Conservation (phyloP, 2,113 vertebrate genomes). For the Alouatta palliata region DNA sequence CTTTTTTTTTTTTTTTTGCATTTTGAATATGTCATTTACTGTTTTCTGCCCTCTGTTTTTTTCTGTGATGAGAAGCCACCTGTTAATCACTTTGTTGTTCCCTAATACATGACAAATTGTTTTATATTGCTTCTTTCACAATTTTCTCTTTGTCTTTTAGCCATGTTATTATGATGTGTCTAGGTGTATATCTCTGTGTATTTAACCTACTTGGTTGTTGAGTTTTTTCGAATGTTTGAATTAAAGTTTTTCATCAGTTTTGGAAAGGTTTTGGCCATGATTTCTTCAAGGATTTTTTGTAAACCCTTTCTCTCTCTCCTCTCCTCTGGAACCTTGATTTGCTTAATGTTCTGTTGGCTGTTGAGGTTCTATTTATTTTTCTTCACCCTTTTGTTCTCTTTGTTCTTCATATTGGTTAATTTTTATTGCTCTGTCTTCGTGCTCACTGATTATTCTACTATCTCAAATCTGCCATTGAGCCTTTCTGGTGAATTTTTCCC, state of each 20-base stretch:
- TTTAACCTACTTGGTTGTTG: neutral
- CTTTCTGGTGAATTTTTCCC: neutral
- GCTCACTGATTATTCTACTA: neutral
- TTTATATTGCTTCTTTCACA: neutral
- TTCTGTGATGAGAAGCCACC: neutral
- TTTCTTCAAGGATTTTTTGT: neutral
- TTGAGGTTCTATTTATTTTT: neutral
- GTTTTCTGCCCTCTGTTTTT: neutral
- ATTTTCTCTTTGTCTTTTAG: neutral
- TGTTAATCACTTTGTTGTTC: neutral
- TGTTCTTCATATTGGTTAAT: neutral
- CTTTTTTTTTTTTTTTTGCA: neutral
- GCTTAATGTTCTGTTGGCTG: neutral
- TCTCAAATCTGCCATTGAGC: neutral
- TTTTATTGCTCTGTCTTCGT: neutral
- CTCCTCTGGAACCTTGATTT: neutral
- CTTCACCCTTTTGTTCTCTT: neutral
- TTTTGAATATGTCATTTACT: neutral
- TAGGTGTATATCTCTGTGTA: neutral
- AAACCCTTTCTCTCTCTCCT: neutral
- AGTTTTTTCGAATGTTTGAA: neutral
- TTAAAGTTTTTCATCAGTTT: neutral
- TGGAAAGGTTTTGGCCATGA: neutral
- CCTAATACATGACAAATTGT: neutral
- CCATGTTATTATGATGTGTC: neutral